phyloP scores from a whole-genome alignment of 1,140 invertebrate genomes.

The Acromyrmex charruanus region DNA sequence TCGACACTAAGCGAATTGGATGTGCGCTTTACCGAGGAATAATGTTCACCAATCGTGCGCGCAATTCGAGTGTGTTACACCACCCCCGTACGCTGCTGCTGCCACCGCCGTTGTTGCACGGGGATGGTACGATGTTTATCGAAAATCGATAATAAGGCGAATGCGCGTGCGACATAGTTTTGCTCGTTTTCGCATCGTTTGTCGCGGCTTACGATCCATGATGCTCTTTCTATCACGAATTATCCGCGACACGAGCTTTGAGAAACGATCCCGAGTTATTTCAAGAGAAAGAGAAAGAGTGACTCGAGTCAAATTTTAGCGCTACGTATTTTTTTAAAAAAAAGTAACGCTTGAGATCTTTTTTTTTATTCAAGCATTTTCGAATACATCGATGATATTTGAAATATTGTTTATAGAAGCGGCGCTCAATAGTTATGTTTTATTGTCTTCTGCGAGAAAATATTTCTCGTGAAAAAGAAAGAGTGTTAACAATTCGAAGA shows the following conservation, averaged over 20 bases:
- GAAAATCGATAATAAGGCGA: conserved; percentile 62
- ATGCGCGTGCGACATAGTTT: conserved; percentile 49
- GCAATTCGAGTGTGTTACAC: conserved; percentile 43
- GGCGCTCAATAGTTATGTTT: not conserved
- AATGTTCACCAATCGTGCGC: conserved; percentile 32
- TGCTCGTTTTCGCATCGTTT: conserved; percentile 55
- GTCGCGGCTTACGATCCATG: conserved; percentile 49
- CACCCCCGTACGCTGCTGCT: not conserved
- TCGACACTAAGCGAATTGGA: conserved; percentile 50
- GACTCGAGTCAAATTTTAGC: conserved; percentile 21
- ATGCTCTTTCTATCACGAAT: conserved; percentile 37
- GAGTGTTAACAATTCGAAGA: not conserved
- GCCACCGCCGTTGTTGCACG: not conserved
- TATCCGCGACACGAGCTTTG: conserved; percentile 35
- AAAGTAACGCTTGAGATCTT: not conserved
- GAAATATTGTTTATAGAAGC: not conserved
- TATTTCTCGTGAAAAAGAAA: not conserved
- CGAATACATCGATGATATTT: not conserved
- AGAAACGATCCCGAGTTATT: conserved; percentile 40
- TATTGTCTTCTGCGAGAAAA: not conserved
- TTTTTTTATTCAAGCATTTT: not conserved
- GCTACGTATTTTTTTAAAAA: not conserved
- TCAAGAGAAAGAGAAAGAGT: conserved; percentile 16
- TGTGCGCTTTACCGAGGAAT: conserved; percentile 53
- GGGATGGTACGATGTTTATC: conserved; percentile 50